These are phyloP conservation scores for Oreonectes daqikongensis DNA, from an alignment of 2,797 vertebrate genomes.

Conservation along the genomic window DNA sequence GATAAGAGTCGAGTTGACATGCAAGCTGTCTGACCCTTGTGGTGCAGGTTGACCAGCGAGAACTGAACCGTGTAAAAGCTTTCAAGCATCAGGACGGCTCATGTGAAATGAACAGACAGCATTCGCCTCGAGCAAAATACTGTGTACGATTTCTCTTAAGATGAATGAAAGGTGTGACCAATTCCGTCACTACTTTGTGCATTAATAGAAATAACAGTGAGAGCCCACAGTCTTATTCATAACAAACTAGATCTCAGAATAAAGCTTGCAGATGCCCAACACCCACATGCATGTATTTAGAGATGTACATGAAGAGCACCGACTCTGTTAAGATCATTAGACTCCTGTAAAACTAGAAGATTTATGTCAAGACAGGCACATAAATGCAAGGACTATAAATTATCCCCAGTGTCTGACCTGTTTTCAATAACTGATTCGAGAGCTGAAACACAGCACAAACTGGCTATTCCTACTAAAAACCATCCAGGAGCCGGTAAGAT, in stretches of 20 bases:
- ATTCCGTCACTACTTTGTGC: conserved; percentile 1
- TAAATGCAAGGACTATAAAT: conserved; percentile 62
- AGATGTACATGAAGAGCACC: conserved; percentile 44
- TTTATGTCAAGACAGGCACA: conserved; percentile 59
- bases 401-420: conserved; percentile 45
- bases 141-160: not conserved
- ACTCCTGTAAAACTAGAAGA: conserved; percentile 47
- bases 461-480: conserved; percentile 23
- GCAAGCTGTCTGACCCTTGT: conserved; percentile 16
- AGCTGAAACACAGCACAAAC: conserved; percentile 38
- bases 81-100: conserved; percentile 36
- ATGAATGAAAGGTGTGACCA: conserved; percentile 4
- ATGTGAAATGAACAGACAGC: not conserved
- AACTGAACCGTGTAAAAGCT: conserved; percentile 43
- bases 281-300: conserved; percentile 35
- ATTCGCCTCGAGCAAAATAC: not conserved
- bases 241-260: conserved; percentile 47
- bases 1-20: conserved; percentile 53
- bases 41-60: conserved; percentile 26
- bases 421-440: conserved; percentile 48
- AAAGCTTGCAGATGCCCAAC: conserved; percentile 47
- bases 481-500: conserved; percentile 1
- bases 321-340: conserved; percentile 62
- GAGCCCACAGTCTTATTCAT: conserved; percentile 16
- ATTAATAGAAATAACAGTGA: conserved; percentile 36